Evolutionary conservation across 2,888 invertebrate species (phyloP), one percentile per base, ranked within the genome.

Genomic region (Zeuzera pyrina): DNA sequence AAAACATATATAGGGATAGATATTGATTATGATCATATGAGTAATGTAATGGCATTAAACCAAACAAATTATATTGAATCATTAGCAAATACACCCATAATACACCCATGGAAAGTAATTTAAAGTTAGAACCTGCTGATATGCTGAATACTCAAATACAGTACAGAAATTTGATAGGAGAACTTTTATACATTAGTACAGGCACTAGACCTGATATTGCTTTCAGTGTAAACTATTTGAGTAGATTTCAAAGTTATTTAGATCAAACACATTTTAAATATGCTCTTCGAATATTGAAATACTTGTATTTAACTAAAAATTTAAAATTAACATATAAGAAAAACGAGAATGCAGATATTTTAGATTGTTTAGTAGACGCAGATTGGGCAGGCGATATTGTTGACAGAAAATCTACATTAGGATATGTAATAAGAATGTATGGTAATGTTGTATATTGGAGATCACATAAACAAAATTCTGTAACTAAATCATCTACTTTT

Each of bases 151-250:
- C 7, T 8, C 2, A 21, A 8, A n/a, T 21, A 21, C 7, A 21
- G 7, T 21, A 21, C n/a, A 21, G 21, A 21, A 21, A 25, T 10
- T 12, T 12, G 10, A 25, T 25, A n/a, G 26, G 12, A n/a, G 8
- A 7, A 3, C 26, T 25, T 25, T 25, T 10, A 12, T 25, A 25
- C 10, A 25, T 25, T 7, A 25, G 26, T 12, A n/a, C n/a, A n/a
- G 26, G 26, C 10, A 25, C 26, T 25, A 25, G 12, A 25, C 12
- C 26, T n/a, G 26, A 25, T 25, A 25, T 25, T n/a, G 11, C 26
- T 25, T 10, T 25, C 11, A 25, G 12, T 25, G 26, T 25, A 2
- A 25, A 25, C 10, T 25, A 25, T 25, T 12, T 25, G 2, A 12
- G 26, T 12, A 10, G 11, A 25, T 25, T 25, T 25, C 21, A 21